Evolutionary conservation across 1,140 invertebrate species (phyloP), one percentile per base, ranked within the genome.

Genomic region (Vanessa atalanta): DNA sequence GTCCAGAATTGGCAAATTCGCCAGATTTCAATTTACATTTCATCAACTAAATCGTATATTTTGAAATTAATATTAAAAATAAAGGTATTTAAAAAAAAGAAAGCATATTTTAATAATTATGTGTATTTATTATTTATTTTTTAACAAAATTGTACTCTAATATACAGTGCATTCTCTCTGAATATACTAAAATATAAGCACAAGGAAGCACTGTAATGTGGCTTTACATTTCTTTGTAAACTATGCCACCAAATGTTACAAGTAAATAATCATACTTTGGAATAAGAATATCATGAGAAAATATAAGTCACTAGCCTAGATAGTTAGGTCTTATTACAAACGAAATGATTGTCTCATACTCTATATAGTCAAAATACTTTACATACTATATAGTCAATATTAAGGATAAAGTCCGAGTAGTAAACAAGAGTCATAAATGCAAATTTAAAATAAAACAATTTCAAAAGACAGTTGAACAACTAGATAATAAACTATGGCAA

Each of bases 111-210:
- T 8, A 69, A 20, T n/a, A 20, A 20, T 47, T 16, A 20, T 64
- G 26, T 31, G 3, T 31, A 31, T 31, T 31, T 31, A 31, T 64
- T 61, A n/a, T 70, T 61, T 50, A 63, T 48, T 48, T 23, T 61
- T 23, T 5, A 47, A 50, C 55, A 20, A 67, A 48, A 53, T 66
- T 51, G 13, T 60, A 63, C 13, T 66, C 64, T 13, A 26, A 61
- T 47, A 70, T 61, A 55, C 78, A 81, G 76, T 80, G 74, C 85
- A 81, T 88, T 88, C 73, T 83, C 87, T 91, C 88, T 91, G 86
- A 84, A 86, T 89, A 88, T 91, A 89, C 77, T 71, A 47, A 3
- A 50, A 73, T 86, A 90, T 91, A 91, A 77, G 57, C 86, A 91
- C 89, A 91, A 91, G 88, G 72, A 89, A 91, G 88, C 80, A 87